phyloP scores from a whole-genome alignment of 2,113 vertebrate species.

The Brienomyrus longianalis region DNA sequence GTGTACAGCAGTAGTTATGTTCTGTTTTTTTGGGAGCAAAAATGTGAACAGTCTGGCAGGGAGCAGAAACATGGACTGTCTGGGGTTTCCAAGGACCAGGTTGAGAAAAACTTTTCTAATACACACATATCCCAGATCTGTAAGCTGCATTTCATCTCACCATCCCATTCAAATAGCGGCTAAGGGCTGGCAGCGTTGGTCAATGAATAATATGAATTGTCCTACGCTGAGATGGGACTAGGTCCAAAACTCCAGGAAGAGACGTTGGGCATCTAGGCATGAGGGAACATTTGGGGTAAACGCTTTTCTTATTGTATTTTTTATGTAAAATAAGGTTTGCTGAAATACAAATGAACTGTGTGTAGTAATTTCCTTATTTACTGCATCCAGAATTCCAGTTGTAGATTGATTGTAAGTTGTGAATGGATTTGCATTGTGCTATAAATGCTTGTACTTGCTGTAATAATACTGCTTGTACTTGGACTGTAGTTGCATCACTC shows the following conservation, averaged over 20 bases:
- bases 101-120: background rate
- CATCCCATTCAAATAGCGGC: background rate
- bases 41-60: background rate
- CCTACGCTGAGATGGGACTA: background rate
- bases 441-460: background rate
- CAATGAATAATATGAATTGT: background rate
- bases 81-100: background rate
- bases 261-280: background rate
- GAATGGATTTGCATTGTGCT: background rate
- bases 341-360: background rate
- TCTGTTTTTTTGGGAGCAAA: background rate
- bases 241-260: background rate
- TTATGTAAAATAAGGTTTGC: background rate
- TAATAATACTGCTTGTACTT: background rate
- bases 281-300: background rate
- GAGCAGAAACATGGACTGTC: background rate
- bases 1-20: background rate
- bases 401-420: background rate
- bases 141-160: background rate
- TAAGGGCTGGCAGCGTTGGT: background rate
- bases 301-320: background rate
- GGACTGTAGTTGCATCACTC: background rate
- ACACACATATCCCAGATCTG: background rate
- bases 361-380: background rate
- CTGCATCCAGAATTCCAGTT: background rate